These are phyloP conservation scores for Triplophysa tibetana DNA, from an alignment of 2,113 vertebrate species.

Conservation along the genomic window DNA sequence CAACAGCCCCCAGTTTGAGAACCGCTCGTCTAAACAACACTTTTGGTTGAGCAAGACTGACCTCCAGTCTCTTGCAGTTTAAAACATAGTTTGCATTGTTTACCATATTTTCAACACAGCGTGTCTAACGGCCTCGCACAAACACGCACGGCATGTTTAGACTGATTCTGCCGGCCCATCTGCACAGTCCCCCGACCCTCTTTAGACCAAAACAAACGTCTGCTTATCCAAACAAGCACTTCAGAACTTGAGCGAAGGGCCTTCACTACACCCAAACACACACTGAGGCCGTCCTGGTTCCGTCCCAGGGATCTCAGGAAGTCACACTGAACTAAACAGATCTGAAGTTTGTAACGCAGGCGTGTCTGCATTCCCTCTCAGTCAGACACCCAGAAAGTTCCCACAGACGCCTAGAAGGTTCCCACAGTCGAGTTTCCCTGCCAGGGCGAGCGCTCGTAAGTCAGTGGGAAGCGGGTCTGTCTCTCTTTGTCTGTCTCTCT, in stretches of 20 bases:
- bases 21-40: background rate
- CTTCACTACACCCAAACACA: too few relatives aligned
- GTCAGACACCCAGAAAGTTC: background rate
- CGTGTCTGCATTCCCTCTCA: too few relatives aligned
- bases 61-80: background rate
- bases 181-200: background rate
- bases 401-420: constrained; percentile 15
- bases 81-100: constrained; percentile 16
- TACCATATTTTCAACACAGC: background rate
- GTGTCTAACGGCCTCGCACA: background rate
- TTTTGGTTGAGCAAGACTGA: background rate
- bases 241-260: background rate
- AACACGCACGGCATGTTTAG: constrained; percentile 19
- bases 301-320: too few relatives aligned
- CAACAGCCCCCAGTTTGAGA: too few relatives aligned
- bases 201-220: background rate
- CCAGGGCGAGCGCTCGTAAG: background rate
- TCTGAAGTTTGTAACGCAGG: too few relatives aligned
- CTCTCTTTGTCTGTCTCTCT: constrained; percentile 2
- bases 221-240: background rate
- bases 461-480: constrained; percentile 2
- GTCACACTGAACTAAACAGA: too few relatives aligned
- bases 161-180: background rate
- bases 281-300: too few relatives aligned
- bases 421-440: constrained; percentile 12